Percentiles rank a stretch among this genome's conserved stretches.
Evolutionary conservation across 2,888 invertebrate species (phyloP).

Genomic region (Diaprepes abbreviatus): DNA sequence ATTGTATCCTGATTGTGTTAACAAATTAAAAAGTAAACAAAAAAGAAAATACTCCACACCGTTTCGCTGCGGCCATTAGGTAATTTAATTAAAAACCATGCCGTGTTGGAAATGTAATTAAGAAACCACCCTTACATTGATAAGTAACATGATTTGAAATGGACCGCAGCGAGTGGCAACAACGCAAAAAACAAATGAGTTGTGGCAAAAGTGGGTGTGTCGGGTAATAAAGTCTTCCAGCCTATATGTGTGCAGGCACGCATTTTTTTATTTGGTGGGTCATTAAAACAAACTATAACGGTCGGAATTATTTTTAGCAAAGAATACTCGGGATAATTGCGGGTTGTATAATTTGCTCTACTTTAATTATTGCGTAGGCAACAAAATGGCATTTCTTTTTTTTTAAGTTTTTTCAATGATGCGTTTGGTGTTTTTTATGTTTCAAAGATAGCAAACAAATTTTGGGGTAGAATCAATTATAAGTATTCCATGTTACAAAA

Average conservation of each 20-base stretch:
- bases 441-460: too few species aligned
- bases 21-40: slow-evolving; percentile 13
- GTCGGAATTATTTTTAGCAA: slow-evolving; percentile 21
- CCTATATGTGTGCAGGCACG: slow-evolving; percentile 49
- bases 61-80: slow-evolving; percentile 39
- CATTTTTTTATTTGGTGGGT: slow-evolving; percentile 40
- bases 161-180: slow-evolving; percentile 45
- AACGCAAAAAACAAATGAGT: slow-evolving; percentile 60
- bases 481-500: too few species aligned
- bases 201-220: slow-evolving; percentile 60
- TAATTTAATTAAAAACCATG: slow-evolving; percentile 48
- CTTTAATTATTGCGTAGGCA: slow-evolving; percentile 17
- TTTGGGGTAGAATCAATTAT: too few species aligned
- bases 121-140: slow-evolving; percentile 55
- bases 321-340: slow-evolving; percentile 28
- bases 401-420: neutral
- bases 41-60: slow-evolving; percentile 2
- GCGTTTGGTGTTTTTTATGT: neutral
- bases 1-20: slow-evolving; percentile 1
- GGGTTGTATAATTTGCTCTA: slow-evolving; percentile 22
- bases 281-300: slow-evolving; percentile 48
- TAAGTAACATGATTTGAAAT: slow-evolving; percentile 51
- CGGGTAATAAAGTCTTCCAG: slow-evolving; percentile 58
- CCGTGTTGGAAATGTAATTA: slow-evolving; percentile 52
- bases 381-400: slow-evolving; percentile 15